Conservation (phyloP, 2,113 vertebrate species). For the Meriones unguiculatus region DNA sequence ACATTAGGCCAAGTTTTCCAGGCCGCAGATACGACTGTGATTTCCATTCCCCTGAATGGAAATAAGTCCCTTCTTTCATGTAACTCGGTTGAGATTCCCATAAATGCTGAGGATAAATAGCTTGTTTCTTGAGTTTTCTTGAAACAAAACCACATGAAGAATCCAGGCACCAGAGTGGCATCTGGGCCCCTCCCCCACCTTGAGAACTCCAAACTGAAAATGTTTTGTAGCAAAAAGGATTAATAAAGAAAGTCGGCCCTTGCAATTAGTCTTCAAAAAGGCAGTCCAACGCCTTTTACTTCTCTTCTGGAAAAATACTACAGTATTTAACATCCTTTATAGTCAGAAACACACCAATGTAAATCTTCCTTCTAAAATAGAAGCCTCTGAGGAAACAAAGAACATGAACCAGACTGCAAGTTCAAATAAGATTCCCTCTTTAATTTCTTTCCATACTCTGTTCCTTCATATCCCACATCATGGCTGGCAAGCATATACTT, state of each 20-base stretch:
- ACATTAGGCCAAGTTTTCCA: constrained; percentile 57
- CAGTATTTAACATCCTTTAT: constrained; percentile 3
- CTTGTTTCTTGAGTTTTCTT: constrained; percentile 71
- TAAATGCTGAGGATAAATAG: constrained; percentile 72
- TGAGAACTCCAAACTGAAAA: constrained; percentile 65
- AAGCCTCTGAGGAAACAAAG: neutral
- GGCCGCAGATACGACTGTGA: constrained; percentile 53
- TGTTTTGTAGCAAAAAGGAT: constrained; percentile 50
- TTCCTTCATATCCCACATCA: neutral
- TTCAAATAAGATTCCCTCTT: constrained; percentile 6
- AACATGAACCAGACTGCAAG: constrained; percentile 14
- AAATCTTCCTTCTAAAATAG: constrained; percentile 51
- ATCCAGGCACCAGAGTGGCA: constrained; percentile 72
- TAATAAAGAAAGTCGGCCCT: constrained; percentile 57
- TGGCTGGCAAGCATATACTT: neutral
- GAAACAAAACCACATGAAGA: constrained; percentile 79
- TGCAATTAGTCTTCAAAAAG: constrained; percentile 43
- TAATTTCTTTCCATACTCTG: constrained; percentile 1
- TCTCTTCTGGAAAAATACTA: constrained; percentile 17
- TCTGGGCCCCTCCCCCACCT: constrained; percentile 1
- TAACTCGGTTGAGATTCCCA: constrained; percentile 68
- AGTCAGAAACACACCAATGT: constrained; percentile 42
- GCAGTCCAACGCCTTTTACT: neutral
- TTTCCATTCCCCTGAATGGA: constrained; percentile 57
- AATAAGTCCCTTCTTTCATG: constrained; percentile 68